A percentile compares a stretch with the other conserved stretches of the same genome.
Conservation (phyloP, 2,888 invertebrate genomes). For the Ophion obscuratus region DNA sequence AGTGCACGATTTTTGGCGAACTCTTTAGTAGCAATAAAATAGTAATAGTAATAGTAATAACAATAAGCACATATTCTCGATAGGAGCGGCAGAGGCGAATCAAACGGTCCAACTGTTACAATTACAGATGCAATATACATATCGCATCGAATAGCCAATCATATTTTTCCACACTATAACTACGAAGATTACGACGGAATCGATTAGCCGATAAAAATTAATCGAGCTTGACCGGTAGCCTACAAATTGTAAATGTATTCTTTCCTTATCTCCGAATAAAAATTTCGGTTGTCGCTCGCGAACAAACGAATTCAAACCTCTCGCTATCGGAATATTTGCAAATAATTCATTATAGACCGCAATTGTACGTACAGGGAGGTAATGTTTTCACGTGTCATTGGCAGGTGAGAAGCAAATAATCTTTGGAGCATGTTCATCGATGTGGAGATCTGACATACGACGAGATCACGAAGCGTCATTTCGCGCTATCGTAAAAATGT, state of each 20-base stretch:
- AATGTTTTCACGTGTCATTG: no score
- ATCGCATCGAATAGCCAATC: not conserved
- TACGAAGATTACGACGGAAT: constrained; percentile 35
- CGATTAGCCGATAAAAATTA: constrained; percentile 49
- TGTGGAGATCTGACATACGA: not conserved
- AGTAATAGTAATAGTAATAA: not conserved
- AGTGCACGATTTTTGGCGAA: not conserved
- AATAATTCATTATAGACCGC: not conserved
- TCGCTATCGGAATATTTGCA: constrained; percentile 1
- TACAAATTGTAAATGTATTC: constrained; percentile 20
- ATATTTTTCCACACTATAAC: constrained; percentile 41
- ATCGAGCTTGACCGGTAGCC: constrained; percentile 26
- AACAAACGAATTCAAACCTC: constrained; percentile 1
- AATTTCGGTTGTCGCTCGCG: not conserved
- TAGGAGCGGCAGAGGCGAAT: constrained; percentile 6
- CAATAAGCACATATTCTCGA: not conserved
- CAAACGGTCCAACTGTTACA: not conserved
- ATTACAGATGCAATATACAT: constrained; percentile 7
- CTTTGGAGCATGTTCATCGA: constrained; percentile 1
- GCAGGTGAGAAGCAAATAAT: not conserved
- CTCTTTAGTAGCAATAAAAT: not conserved
- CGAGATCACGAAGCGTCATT: not conserved
- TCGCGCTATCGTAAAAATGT: constrained; percentile 2
- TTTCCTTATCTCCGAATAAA: constrained; percentile 20
- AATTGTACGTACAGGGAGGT: no score